Evolutionary conservation across 2,113 vertebrate species (phyloP).

Genomic region (Varanus komodoensis): DNA sequence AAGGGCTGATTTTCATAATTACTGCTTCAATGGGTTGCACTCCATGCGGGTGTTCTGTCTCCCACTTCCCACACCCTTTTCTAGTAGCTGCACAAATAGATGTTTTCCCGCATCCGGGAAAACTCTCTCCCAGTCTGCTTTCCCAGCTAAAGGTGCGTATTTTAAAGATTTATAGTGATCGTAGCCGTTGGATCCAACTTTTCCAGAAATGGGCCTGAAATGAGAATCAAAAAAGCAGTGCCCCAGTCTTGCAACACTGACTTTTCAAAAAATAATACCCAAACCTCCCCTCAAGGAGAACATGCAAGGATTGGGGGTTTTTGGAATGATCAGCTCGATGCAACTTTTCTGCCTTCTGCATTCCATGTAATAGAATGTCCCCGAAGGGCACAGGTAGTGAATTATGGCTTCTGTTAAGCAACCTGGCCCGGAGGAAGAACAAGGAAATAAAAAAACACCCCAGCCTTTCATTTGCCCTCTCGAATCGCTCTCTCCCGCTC

Average conservation of each 20-base stretch:
- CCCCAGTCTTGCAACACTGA: too few species aligned
- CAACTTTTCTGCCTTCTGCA: background rate
- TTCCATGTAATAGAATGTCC: rapidly evolving
- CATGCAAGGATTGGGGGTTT: slow-evolving; percentile 44
- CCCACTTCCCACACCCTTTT: background rate
- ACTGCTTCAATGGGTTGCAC: background rate
- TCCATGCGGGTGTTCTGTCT: background rate
- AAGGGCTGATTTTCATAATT: background rate
- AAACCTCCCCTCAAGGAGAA: slow-evolving; percentile 63
- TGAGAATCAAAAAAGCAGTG: background rate
- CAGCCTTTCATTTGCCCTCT: rapidly evolving
- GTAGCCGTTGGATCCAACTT: too few species aligned
- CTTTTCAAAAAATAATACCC: too few species aligned
- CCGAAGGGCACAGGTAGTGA: rapidly evolving
- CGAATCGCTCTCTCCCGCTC: background rate
- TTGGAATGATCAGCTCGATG: slow-evolving; percentile 44
- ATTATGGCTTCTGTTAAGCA: background rate
- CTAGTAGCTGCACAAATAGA: background rate
- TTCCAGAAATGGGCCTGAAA: too few species aligned
- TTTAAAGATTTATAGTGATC: too few species aligned
- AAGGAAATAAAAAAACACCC: background rate
- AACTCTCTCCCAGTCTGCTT: rapidly evolving
- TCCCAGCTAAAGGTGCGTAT: too few species aligned
- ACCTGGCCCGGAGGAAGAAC: background rate
- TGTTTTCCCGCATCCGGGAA: background rate